Percentiles rank a stretch among this genome's conserved stretches.
Conservation (phyloP, 2,113 vertebrate genomes). For the Albula glossodonta region DNA sequence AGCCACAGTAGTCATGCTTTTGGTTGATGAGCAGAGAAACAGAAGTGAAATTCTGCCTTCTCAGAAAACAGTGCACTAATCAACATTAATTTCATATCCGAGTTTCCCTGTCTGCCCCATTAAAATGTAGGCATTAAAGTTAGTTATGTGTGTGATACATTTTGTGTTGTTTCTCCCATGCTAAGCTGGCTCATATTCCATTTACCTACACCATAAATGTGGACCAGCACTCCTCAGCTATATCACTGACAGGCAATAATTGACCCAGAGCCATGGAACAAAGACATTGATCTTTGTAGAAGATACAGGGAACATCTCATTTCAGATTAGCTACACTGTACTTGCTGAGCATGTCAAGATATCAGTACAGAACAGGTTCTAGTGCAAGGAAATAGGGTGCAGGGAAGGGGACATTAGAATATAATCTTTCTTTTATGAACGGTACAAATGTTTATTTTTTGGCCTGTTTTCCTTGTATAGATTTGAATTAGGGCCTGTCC, state of each 20-base stretch:
- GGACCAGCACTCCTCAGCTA: background rate
- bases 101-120: background rate
- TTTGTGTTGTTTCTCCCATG: background rate
- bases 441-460: background rate
- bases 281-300: background rate
- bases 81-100: background rate
- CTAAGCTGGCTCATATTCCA: background rate
- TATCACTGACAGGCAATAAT: background rate
- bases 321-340: background rate
- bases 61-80: background rate
- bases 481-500: background rate
- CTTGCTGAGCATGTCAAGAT: background rate
- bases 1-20: background rate
- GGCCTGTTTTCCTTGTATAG: background rate
- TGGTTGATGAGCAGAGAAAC: background rate
- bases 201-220: background rate
- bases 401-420: background rate
- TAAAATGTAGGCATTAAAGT: background rate
- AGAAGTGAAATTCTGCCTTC: background rate
- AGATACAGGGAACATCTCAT: background rate
- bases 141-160: background rate
- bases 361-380: background rate
- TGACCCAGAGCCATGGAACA: background rate
- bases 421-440: background rate
- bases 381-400: background rate